A percentile compares a stretch with the other conserved stretches of the same genome.
Conservation (phyloP, 2,113 vertebrate genomes). For the Neogobius melanostomus region DNA sequence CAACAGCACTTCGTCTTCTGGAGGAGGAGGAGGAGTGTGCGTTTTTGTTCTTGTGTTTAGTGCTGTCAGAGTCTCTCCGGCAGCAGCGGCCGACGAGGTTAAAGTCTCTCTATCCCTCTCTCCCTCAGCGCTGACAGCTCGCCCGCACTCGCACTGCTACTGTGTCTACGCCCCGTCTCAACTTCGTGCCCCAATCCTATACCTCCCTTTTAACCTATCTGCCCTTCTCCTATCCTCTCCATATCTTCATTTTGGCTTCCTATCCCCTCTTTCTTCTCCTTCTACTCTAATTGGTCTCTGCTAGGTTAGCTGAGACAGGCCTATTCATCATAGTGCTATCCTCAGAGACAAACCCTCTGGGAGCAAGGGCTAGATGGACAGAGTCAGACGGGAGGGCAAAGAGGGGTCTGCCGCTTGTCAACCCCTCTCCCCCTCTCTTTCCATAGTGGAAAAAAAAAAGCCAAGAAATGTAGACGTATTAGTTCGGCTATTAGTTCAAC, state of each 20-base stretch:
- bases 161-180: constrained; percentile 40
- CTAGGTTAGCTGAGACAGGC: constrained; percentile 99
- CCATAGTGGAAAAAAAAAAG: constrained; percentile 53
- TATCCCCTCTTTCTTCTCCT: constrained; percentile 23
- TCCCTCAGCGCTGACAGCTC: constrained; percentile 68
- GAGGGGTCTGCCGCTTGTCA: constrained; percentile 79
- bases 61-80: constrained; percentile 65
- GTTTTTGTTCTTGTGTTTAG: constrained; percentile 60
- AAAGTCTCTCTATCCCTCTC: constrained; percentile 59
- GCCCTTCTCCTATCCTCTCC: constrained; percentile 42
- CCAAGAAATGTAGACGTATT: constrained; percentile 87
- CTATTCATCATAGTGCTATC: constrained; percentile 99
- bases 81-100: constrained; percentile 64
- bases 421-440: constrained; percentile 48
- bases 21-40: constrained; percentile 47
- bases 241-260: constrained; percentile 23
- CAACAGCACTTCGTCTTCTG: constrained; percentile 23
- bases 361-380: constrained; percentile 84
- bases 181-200: constrained; percentile 44
- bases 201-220: constrained; percentile 51
- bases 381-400: constrained; percentile 75
- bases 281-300: constrained; percentile 92
- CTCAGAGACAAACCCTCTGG: constrained; percentile 92
- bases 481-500: constrained; percentile 98
- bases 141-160: constrained; percentile 28